These are phyloP conservation scores for Megamerina dolium DNA, from an alignment of 2,888 invertebrate species.

Conservation along the genomic window DNA sequence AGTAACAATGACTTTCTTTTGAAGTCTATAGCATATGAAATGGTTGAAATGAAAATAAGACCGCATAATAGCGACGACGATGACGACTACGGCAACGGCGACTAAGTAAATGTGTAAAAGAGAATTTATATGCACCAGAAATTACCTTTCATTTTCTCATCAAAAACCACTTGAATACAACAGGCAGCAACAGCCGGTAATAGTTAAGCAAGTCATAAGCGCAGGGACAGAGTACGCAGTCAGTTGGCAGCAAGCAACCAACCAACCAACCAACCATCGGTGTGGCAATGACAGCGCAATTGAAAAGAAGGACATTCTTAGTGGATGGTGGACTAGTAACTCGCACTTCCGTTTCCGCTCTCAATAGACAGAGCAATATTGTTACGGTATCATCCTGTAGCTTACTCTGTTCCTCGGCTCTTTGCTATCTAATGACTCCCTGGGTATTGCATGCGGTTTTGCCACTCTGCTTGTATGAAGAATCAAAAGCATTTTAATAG, in stretches of 20 bases:
- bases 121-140: constrained; percentile 27
- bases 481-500: background rate
- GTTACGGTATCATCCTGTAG: no score
- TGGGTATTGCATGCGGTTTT: constrained; percentile 24
- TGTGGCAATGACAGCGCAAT: no score
- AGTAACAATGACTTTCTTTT: no score
- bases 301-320: no score
- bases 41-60: no score
- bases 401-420: no score
- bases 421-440: constrained; percentile 22
- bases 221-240: background rate
- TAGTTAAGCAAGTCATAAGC: background rate
- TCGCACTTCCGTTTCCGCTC: constrained; percentile 24
- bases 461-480: background rate
- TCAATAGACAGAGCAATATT: no score
- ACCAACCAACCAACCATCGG: background rate
- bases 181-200: background rate
- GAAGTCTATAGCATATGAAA: no score
- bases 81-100: no score
- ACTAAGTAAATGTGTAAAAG: no score
- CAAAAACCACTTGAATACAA: constrained; percentile 44
- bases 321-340: no score
- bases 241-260: constrained; percentile 2
- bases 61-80: no score
- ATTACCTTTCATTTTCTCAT: constrained; percentile 47